A percentile compares a stretch with the other conserved stretches of the same genome.
Evolutionary conservation across 64 coral and sea anemone genomes (phyloP).

Genomic region (Montipora sp.): DNA sequence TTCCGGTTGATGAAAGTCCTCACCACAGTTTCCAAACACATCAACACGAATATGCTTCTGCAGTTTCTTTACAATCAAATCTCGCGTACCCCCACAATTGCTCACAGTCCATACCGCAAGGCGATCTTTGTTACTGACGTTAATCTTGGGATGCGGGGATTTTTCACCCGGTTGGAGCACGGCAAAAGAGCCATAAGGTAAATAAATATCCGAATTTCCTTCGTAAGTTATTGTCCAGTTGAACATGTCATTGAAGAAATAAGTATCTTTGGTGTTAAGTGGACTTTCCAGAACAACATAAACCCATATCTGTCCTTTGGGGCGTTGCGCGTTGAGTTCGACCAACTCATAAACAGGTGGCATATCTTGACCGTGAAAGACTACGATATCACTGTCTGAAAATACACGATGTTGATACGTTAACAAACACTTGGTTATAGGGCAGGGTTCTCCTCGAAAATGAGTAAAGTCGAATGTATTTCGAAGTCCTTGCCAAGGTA

Average conservation of each 20-base stretch:
- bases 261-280: conserved; percentile 1
- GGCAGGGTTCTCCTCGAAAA: conserved; percentile 17
- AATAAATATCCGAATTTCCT: conserved; percentile 67
- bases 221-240: conserved; percentile 83
- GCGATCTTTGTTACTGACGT: conserved; percentile 30
- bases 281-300: conserved; percentile 57
- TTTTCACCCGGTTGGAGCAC: conserved; percentile 9
- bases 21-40: conserved; percentile 54
- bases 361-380: conserved; percentile 61
- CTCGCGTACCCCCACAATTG: conserved; percentile 23
- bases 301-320: conserved; percentile 51
- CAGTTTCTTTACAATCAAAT: conserved; percentile 29
- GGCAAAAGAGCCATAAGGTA: conserved; percentile 66
- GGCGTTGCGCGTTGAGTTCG: not conserved
- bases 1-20: not conserved
- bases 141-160: not conserved
- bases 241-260: conserved; percentile 48
- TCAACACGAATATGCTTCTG: conserved; percentile 37
- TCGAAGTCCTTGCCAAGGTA: conserved; percentile 34
- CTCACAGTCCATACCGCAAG: conserved; percentile 48
- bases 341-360: conserved; percentile 19
- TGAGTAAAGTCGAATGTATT: conserved; percentile 21
- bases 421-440: conserved; percentile 8
- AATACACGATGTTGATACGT: not conserved
- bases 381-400: conserved; percentile 19